These are phyloP conservation scores for Xenops minutus DNA, from an alignment of 2,797 vertebrate species.

Conservation along the genomic window DNA sequence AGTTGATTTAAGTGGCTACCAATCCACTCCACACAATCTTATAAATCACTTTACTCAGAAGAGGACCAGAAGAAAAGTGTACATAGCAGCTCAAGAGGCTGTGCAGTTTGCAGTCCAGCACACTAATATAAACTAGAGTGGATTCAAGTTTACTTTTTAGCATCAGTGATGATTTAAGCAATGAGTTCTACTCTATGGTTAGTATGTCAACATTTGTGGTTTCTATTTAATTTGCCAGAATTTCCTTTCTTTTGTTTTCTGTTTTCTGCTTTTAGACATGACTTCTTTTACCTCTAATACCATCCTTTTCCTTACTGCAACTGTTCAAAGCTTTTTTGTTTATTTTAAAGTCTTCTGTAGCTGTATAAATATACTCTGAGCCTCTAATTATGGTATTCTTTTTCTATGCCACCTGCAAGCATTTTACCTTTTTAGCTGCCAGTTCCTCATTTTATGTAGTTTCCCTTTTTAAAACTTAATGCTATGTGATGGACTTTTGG, in stretches of 20 bases:
- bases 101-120: neutral
- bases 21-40: neutral
- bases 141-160: slow-evolving; percentile 27
- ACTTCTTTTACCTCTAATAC: slow-evolving; percentile 41
- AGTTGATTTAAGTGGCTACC: neutral
- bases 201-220: slow-evolving; percentile 54
- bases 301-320: slow-evolving; percentile 25
- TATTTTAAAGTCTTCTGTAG: slow-evolving; percentile 21
- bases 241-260: slow-evolving; percentile 49
- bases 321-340: slow-evolving; percentile 23
- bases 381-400: slow-evolving; percentile 48
- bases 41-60: neutral
- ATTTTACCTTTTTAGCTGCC: slow-evolving; percentile 46
- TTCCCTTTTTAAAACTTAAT: slow-evolving; percentile 50
- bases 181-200: slow-evolving; percentile 16
- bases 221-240: slow-evolving; percentile 40
- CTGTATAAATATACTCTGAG: slow-evolving; percentile 33
- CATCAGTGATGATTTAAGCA: slow-evolving; percentile 15
- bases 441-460: slow-evolving; percentile 20
- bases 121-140: neutral
- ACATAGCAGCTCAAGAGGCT: neutral
- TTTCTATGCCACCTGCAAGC: slow-evolving; percentile 43
- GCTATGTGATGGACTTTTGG: neutral
- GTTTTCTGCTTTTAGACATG: slow-evolving; percentile 32
- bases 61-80: neutral